These are phyloP conservation scores for Drosophila paucipuncta DNA, from an alignment of 2,888 invertebrate genomes.

Conservation along the genomic window DNA sequence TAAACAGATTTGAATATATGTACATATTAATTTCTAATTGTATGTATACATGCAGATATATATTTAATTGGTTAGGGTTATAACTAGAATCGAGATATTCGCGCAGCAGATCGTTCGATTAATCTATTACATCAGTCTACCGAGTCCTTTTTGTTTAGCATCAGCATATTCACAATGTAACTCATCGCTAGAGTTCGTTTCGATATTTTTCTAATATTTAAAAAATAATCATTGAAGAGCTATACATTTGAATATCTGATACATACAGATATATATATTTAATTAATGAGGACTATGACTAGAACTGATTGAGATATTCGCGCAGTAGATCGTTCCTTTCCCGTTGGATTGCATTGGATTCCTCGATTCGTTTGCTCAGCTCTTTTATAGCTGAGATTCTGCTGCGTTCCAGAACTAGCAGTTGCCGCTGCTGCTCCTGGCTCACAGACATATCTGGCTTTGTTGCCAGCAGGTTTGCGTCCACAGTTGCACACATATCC, in stretches of 20 bases:
- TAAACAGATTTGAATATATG: not conserved
- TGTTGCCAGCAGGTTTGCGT: not conserved
- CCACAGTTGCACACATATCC: slow-evolving; percentile 16
- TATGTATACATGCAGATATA: not conserved
- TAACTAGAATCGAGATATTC: slow-evolving; percentile 30
- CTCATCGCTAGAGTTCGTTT: not conserved
- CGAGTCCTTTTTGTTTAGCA: not conserved
- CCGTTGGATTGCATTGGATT: slow-evolving; percentile 58
- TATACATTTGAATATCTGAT: not conserved
- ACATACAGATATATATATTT: not conserved
- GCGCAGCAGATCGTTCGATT: slow-evolving; percentile 42
- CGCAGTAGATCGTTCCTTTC: slow-evolving; percentile 56
- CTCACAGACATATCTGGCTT: slow-evolving; percentile 17
- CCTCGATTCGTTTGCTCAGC: slow-evolving; percentile 59
- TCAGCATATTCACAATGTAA: not conserved
- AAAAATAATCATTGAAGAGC: not conserved
- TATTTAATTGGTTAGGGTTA: not conserved
- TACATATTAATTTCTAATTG: not conserved
- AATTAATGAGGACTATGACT: slow-evolving; percentile 13
- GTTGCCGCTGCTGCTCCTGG: slow-evolving; percentile 55
- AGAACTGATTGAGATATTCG: slow-evolving; percentile 53
- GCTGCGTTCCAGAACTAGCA: slow-evolving; percentile 54
- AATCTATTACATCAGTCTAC: not conserved
- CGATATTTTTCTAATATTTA: not conserved
- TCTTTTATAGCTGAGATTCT: slow-evolving; percentile 57